Percentiles rank a stretch among this genome's conserved stretches.
phyloP scores from a whole-genome alignment of 2,797 vertebrate species.

The Sparus aurata region DNA sequence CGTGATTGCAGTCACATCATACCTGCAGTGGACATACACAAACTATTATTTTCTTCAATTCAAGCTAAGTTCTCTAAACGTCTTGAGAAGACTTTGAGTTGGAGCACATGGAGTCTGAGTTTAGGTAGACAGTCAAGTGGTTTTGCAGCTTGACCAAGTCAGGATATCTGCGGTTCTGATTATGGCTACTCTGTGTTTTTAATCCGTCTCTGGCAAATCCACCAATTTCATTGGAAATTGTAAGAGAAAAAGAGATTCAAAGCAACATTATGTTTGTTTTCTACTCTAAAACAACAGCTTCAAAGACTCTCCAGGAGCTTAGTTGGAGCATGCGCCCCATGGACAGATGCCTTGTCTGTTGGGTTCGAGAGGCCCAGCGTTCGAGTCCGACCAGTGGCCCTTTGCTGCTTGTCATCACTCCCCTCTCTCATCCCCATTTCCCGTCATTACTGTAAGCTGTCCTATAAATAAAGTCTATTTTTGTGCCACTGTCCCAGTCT shows the following conservation, averaged over 20 bases:
- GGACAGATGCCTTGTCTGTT: no score
- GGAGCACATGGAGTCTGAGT: neutral
- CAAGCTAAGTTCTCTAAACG: neutral
- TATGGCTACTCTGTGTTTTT: no score
- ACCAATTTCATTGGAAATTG: neutral
- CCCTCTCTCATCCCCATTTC: no score
- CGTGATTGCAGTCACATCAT: neutral
- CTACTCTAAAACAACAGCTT: neutral
- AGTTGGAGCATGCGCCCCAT: no score
- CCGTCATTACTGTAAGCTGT: no score
- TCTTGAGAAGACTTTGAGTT: neutral
- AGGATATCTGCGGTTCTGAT: neutral
- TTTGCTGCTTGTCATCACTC: no score
- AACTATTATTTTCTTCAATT: neutral
- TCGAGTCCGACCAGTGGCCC: no score
- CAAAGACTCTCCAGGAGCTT: neutral
- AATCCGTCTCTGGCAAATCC: neutral
- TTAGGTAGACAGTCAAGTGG: neutral
- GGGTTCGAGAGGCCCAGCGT: no score
- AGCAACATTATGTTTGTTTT: no score
- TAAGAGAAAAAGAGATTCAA: neutral
- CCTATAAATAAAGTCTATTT: no score
- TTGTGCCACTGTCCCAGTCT: no score
- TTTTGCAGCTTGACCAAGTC: neutral
- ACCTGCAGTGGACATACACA: neutral